phyloP scores from a whole-genome alignment of 1,140 invertebrate genomes.

The Eumeta japonica region DNA sequence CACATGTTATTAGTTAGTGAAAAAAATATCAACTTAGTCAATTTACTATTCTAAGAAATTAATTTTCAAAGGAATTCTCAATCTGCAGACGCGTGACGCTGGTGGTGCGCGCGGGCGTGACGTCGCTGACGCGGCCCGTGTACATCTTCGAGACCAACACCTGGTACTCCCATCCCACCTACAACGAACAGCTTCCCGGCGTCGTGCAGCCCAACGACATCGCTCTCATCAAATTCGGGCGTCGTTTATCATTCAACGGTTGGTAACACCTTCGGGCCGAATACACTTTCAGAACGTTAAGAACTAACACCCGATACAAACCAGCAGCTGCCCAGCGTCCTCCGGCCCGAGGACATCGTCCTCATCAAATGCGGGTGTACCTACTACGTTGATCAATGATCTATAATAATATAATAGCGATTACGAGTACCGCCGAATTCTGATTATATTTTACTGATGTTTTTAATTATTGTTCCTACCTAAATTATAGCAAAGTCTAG shows the following conservation, averaged over 20 bases:
- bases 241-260: too few relatives aligned
- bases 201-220: conserved; percentile 36
- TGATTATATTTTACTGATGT: too few relatives aligned
- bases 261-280: conserved; percentile 12
- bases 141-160: conserved; percentile 23
- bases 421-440: too few relatives aligned
- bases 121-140: conserved; percentile 18
- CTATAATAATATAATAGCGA: too few relatives aligned
- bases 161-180: conserved; percentile 35
- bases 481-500: too few relatives aligned
- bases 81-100: conserved; percentile 25
- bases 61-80: background rate
- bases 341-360: background rate
- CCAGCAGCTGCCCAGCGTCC: background rate
- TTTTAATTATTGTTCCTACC: too few relatives aligned
- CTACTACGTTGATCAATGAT: background rate
- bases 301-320: background rate
- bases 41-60: too few relatives aligned
- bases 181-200: conserved; percentile 12
- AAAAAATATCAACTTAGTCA: too few relatives aligned
- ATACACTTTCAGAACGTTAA: conserved; percentile 18
- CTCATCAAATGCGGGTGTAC: background rate
- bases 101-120: conserved; percentile 28
- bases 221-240: too few relatives aligned
- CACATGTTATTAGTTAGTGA: too few relatives aligned